A percentile compares a stretch with the other conserved stretches of the same genome.
These are phyloP conservation scores for Xanthorhoe spadicearia DNA, from an alignment of 2,888 invertebrate genomes.

Conservation along the genomic window DNA sequence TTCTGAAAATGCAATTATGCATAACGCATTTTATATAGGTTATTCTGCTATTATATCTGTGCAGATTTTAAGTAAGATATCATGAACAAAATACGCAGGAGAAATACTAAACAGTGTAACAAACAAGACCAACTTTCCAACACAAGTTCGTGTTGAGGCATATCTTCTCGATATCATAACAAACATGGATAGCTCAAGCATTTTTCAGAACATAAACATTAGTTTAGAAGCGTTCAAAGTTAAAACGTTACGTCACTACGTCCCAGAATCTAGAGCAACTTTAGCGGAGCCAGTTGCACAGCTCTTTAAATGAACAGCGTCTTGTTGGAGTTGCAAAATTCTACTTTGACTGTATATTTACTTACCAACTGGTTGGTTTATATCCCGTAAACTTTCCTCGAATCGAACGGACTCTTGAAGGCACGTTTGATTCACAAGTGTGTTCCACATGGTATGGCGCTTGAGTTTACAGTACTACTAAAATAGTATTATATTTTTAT, in stretches of 20 bases:
- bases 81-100: neutral
- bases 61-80: neutral
- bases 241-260: slow-evolving; percentile 54
- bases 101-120: neutral
- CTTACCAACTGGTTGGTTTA: slow-evolving; percentile 52
- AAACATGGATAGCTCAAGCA: slow-evolving; percentile 19
- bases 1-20: neutral
- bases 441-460: slow-evolving; percentile 8
- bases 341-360: slow-evolving; percentile 56
- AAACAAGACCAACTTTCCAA: slow-evolving; percentile 15
- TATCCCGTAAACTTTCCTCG: slow-evolving; percentile 36
- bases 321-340: slow-evolving; percentile 59
- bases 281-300: slow-evolving; percentile 55
- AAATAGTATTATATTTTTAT: neutral
- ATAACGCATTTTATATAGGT: neutral
- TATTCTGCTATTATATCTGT: neutral
- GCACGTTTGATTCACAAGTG: slow-evolving; percentile 12
- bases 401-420: slow-evolving; percentile 28
- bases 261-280: slow-evolving; percentile 55
- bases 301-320: slow-evolving; percentile 68
- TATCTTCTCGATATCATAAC: slow-evolving; percentile 19
- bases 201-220: slow-evolving; percentile 52
- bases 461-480: neutral
- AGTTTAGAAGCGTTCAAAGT: slow-evolving; percentile 53
- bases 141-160: slow-evolving; percentile 14